Base-by-base conservation (phyloP, 2,113 vertebrate genomes). In the Syrmaticus mikado region DNA sequence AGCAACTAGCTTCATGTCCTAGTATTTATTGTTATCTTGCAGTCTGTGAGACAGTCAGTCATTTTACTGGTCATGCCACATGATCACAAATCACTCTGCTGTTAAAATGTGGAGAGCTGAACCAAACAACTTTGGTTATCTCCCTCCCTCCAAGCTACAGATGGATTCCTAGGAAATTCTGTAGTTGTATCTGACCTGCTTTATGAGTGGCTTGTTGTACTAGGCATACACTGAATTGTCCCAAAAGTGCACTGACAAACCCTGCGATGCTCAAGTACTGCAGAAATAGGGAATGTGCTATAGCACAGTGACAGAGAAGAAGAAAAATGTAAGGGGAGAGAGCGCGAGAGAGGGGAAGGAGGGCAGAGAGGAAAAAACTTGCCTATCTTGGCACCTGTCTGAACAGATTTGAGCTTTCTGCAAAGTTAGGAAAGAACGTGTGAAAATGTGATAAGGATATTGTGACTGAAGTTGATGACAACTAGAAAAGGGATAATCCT, bases 141-240 rank as follows among this genome's bases (percentile, higher is more conserved):
- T 81, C 28, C 38, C 24, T 71, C 30, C 4, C 24, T 60, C 64
- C 25, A 41, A 70, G 43, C 8, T 80, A 25, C 10, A 32, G 17
- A 21, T 11, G 58, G 20, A 10, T 7, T 60, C 10, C n/a, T 53
- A 40, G 20, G 36, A 45, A 74, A 57, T 58, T n/a, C 6, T 7
- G 2, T 53, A 3, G 1, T 67, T 34, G 2, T 64, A 16, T 30
- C 22, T 65, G 43, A 58, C 8, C 13, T 60, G 28, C 1, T 0
- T 32, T 28, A 24, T 19, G 17, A 46, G 21, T 7, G 52, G 15
- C 32, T 50, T 79, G 14, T 48, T n/a, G 10, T 19, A 61, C 18
- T 16, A 38, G 67, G 52, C 45, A 61, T 20, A 21, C 8, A 65
- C 11, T 17, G 38, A 5, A 16, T 60, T 65, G 12, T 16, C n/a